Conservation (phyloP, 2,113 vertebrate genomes). For the Andinoacara biseriatus region DNA sequence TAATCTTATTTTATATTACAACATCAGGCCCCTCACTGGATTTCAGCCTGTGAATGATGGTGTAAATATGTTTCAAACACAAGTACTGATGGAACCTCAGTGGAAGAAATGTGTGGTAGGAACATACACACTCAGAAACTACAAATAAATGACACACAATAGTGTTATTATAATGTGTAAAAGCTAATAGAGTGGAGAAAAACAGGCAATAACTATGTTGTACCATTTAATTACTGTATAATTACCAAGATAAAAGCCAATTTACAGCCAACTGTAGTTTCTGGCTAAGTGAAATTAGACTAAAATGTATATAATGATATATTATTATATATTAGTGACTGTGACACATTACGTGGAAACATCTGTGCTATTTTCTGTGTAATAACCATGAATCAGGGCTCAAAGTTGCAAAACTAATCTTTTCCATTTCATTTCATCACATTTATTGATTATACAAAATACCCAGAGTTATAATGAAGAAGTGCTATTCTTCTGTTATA, state of each 20-base stretch:
- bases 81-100: neutral
- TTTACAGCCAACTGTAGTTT: neutral
- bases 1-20: neutral
- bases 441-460: neutral
- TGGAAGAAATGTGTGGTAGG: neutral
- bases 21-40: neutral
- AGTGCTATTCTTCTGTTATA: neutral
- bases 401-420: neutral
- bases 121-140: neutral
- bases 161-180: neutral
- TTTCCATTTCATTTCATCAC: neutral
- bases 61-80: neutral
- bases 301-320: neutral
- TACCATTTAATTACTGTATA: neutral
- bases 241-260: neutral
- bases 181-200: neutral
- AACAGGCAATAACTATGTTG: neutral
- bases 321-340: neutral
- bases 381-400: neutral
- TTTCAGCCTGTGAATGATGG: neutral
- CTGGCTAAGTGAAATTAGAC: neutral
- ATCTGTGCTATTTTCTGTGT: neutral
- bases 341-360: too few species aligned
- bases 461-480: neutral
- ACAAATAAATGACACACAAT: neutral